Base-by-base conservation (phyloP, 1,140 invertebrate species). In the Apis laboriosa region DNA sequence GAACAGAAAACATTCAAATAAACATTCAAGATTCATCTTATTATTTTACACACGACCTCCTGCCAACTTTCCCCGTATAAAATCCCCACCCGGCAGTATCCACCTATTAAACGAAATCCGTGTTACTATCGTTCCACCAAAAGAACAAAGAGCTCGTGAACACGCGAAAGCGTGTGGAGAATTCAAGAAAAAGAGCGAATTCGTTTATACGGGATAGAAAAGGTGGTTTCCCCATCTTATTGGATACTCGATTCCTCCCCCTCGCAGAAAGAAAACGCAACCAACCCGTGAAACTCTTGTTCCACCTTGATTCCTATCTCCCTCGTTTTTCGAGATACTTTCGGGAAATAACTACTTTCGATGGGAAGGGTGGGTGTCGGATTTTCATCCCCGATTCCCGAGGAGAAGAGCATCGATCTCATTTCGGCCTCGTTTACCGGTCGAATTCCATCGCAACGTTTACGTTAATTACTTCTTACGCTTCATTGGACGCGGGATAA, bases 401-500 rank as follows among this genome's bases (percentile, higher is more conserved):
- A 34, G 12, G 34, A 9, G 43, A 19, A 9, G 61, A 24, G 63
- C 71, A 81, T 87, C 73, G 77, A 78, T 85, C 67, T 64, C 24
- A 15, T 61, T 49, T 34, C 13, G 28, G 43, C 43, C 34, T n/a
- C 67, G 63, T 78, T 81, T 53, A 17, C 64, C 24, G 49, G 17
- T 34, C 60, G 71, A 55, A 72, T 82, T 87, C 84, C 82, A 81
- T 88, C 56, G 66, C 43, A 63, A 24, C 75, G 83, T 87, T 88
- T 77, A 87, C 87, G 80, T 81, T 88, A 89, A 89, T 89, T 85
- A 81, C 87, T 89, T 76, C 51, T 72, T 70, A 80, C 71, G 79
- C 85, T 70, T 83, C 77, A 89, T 84, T 80, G 80, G 61, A 56
- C 60, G 34, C n/a, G 24, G 64, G 60, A 49, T 34, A 88, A 86